Evolutionary conservation across 1,140 invertebrate genomes (phyloP), one percentile per base, ranked within the genome.

Genomic region (Caenorhabditis brenneri): DNA sequence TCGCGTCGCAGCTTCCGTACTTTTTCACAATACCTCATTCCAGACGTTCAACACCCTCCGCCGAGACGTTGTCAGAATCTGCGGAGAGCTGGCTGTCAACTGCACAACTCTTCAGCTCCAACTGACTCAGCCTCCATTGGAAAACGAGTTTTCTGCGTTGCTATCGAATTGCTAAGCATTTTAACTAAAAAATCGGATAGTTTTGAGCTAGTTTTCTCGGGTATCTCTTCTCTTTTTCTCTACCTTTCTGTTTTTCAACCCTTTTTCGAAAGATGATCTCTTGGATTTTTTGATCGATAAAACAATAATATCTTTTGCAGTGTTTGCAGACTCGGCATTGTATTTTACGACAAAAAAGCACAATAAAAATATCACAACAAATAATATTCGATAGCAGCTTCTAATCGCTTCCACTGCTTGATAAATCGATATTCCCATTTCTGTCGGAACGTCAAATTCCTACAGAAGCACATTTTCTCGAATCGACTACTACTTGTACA

Each of bases 141-240:
- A 42, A 46, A 39, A 65, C 55, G 65, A 74, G 65, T 82, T 82
- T 42, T 49, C 55, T 9, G 51, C 81, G n/a, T 27, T 82, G 2
- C 58, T 82, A 2, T 82, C 81, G 12, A 60, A 82, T 51, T 82
- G 81, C 39, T 82, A 69, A 42, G 39, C 5, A 42, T 42, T 79
- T 79, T 42, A 6, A 42, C 39, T 42, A n/a, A n/a, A 51, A n/a
- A n/a, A n/a, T 51, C 15, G 19, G 12, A 51, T 51, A 51, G 49
- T 51, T 51, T 51, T n/a, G n/a, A n/a, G n/a, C n/a, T n/a, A n/a
- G n/a, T 42, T 42, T 6, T 12, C 12, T 42, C 39, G 39, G 39
- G 39, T 42, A 6, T 42, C 39, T 6, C 5, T 42, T 42, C 12
- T 42, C 39, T 42, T 12, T 42, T 12, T 42, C 39, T 42, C 39